Conservation (phyloP, 2,888 invertebrate species). For the Troides oblongomaculatus region DNA sequence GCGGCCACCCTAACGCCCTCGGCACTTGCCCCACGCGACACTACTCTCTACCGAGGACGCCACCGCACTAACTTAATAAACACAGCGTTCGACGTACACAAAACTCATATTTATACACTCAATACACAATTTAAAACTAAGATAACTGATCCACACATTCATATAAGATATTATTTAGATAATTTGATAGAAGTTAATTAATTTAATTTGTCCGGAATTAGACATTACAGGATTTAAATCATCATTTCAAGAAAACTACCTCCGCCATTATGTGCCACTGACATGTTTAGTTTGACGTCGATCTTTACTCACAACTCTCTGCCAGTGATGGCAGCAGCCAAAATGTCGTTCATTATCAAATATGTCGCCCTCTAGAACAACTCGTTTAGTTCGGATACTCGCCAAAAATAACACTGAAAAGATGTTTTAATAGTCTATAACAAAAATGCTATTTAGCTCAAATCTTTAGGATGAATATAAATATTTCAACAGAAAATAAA, state of each 20-base stretch:
- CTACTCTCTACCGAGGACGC: conserved; percentile 39
- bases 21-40: conserved; percentile 37
- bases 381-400: conserved; percentile 14
- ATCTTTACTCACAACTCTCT: conserved; percentile 50
- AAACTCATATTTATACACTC: conserved; percentile 45
- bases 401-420: neutral
- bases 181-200: conserved; percentile 10
- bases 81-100: conserved; percentile 44
- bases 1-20: conserved; percentile 89
- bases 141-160: conserved; percentile 19
- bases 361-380: conserved; percentile 31
- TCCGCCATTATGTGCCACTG: conserved; percentile 69
- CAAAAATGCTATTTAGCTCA: no score
- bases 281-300: conserved; percentile 68
- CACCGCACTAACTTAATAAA: conserved; percentile 59
- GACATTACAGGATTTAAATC: conserved; percentile 50
- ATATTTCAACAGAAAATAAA: no score
- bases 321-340: conserved; percentile 42
- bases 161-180: conserved; percentile 13
- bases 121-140: conserved; percentile 26
- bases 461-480: no score
- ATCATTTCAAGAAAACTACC: conserved; percentile 60
- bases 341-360: neutral
- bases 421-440: neutral
- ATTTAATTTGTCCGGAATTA: conserved; percentile 40